Base-by-base conservation (phyloP, 2,888 invertebrate species). In the Athalia cordata region DNA sequence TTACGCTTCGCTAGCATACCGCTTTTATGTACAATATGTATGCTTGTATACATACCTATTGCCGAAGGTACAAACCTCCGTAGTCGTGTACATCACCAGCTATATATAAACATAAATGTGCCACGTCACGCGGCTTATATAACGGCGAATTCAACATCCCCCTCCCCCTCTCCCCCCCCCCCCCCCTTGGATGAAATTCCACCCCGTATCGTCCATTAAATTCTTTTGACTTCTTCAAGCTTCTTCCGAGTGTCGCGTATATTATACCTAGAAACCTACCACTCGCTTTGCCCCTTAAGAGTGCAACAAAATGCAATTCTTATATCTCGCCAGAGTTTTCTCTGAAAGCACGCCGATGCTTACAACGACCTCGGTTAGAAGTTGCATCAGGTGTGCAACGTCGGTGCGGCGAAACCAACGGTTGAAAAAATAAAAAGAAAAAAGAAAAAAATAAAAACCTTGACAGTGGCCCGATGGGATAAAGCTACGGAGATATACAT, bases 201-300 rank as follows among this genome's bases (percentile, higher is more conserved):
- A 45, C 59, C 64, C 11, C 45, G 6, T 45, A 47, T 45, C 49
- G 13, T 43, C 59, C 57, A 47, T 72, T 59, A 57, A 59, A 72
- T 45, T 57, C 72, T 72, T 72, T 59, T 47, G 72, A 72, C 72
- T 72, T 45, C 29, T 59, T n/a, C 57, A n/a, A 72, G 59, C 59
- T 59, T 72, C 43, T 72, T 72, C 72, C 72, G 72, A 72, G 72
- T 72, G 70, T 57, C 59, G 59, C 68, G n/a, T 29, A 29, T 29
- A 13, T 5, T 15, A 13, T 29, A 29, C 29, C 29, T 29, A 29
- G 29, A 2, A 29, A 29, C 29, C 29, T 29, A 29, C 29, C 29
- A 29, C 43, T 43, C 55, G 29, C 5, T 55, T 29, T 68, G 7
- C 64, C 9, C 8, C 68, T n/a, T 55, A 55, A 43, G 68, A 15